Evolutionary conservation across 2,888 invertebrate species (phyloP).

Genomic region (Ellobium chinense): DNA sequence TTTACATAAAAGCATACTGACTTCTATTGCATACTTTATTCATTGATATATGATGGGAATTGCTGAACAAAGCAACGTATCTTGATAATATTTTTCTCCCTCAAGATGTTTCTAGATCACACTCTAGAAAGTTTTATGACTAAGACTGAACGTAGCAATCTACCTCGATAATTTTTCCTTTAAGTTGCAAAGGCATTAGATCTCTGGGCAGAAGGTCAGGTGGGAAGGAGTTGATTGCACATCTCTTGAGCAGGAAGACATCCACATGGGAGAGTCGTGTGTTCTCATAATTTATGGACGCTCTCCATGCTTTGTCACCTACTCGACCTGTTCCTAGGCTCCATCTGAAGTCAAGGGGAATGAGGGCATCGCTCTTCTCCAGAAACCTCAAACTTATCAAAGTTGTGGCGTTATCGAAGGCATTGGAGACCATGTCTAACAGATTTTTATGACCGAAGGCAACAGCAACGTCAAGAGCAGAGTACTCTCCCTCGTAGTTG

Average conservation of each 20-base stretch:
- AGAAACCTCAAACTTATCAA: conserved; percentile 5
- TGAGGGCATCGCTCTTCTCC: background rate
- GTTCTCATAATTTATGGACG: conserved; percentile 17
- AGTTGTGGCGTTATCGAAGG: background rate
- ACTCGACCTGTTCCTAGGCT: conserved; percentile 11
- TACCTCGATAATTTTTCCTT: conserved; percentile 19
- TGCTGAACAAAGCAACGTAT: no score
- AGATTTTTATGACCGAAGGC: conserved; percentile 35
- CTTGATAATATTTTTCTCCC: no score
- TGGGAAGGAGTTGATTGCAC: conserved; percentile 9
- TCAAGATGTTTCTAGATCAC: no score
- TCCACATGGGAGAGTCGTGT: conserved; percentile 29
- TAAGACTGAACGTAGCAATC: no score
- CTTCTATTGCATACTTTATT: no score
- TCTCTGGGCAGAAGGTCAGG: conserved; percentile 27
- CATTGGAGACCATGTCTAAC: background rate
- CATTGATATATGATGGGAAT: no score
- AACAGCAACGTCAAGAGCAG: conserved; percentile 33
- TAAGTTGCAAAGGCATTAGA: conserved; percentile 12
- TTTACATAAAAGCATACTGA: no score
- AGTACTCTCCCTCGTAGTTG: conserved; percentile 21
- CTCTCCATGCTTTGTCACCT: conserved; percentile 32
- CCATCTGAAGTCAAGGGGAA: conserved; percentile 27
- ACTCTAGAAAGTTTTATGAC: no score
- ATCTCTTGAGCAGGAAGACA: conserved; percentile 22